Evolutionary conservation across 2,113 vertebrate genomes (phyloP).

Genomic region (Nibea albiflora): DNA sequence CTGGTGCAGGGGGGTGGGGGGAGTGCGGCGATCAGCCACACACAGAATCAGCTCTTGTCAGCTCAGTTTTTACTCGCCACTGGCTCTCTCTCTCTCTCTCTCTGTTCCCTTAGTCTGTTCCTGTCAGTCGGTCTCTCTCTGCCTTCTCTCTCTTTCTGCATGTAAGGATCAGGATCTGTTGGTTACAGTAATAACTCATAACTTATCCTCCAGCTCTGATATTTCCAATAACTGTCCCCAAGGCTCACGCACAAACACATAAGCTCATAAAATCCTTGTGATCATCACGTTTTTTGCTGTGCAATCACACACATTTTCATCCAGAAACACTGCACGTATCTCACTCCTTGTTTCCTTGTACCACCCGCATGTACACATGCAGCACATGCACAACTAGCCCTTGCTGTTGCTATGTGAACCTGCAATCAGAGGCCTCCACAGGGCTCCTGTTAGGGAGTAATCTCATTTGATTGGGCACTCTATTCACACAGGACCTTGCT

Average conservation of each 20-base stretch:
- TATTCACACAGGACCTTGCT: constrained; percentile 54
- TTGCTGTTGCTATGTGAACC: constrained; percentile 54
- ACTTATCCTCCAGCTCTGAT: constrained; percentile 45
- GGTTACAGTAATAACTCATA: constrained; percentile 25
- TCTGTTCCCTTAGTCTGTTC: constrained; percentile 28
- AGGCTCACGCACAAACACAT: constrained; percentile 19
- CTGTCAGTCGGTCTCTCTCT: constrained; percentile 24
- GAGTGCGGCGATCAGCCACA: not conserved
- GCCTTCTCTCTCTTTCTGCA: constrained; percentile 8
- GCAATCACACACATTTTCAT: constrained; percentile 46
- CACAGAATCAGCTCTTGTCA: constrained; percentile 37
- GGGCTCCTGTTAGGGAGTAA: constrained; percentile 49
- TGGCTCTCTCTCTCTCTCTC: constrained; percentile 2
- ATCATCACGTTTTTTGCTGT: constrained; percentile 16
- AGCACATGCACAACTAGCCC: constrained; percentile 27
- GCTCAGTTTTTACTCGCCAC: constrained; percentile 38
- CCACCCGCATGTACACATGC: constrained; percentile 1
- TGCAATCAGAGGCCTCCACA: constrained; percentile 52
- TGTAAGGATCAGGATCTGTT: constrained; percentile 22
- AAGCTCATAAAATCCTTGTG: constrained; percentile 1
- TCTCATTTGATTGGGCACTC: constrained; percentile 66
- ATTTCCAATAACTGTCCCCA: constrained; percentile 57
- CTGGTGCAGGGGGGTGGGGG: not conserved
- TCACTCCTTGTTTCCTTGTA: not conserved
- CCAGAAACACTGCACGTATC: constrained; percentile 1